These are phyloP conservation scores for Limnothrissa miodon DNA, from an alignment of 2,113 vertebrate species.

Conservation along the genomic window DNA sequence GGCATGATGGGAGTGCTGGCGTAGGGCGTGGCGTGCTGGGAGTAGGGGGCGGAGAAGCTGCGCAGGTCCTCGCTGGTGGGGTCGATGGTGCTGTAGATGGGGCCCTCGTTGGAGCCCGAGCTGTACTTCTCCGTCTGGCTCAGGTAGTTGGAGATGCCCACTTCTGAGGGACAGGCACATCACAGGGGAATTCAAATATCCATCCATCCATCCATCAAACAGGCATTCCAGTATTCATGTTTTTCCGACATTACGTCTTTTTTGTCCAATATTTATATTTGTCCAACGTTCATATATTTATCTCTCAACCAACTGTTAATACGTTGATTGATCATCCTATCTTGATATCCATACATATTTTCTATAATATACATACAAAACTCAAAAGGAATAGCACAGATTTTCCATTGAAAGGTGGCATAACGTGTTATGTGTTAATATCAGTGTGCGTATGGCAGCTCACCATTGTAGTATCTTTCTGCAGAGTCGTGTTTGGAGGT, in stretches of 20 bases:
- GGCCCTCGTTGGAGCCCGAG: conserved; percentile 76
- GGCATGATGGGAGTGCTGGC: conserved; percentile 76
- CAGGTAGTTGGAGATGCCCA: conserved; percentile 90
- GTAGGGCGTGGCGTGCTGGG: conserved; percentile 74
- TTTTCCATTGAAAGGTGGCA: too few relatives aligned
- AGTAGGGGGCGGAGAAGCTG: conserved; percentile 79
- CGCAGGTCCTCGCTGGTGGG: conserved; percentile 81
- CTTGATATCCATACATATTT: neutral
- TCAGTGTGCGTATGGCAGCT: conserved; percentile 32
- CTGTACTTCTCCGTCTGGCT: conserved; percentile 87
- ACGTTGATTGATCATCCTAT: neutral
- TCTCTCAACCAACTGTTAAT: neutral
- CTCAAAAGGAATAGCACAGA: neutral
- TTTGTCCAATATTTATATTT: too few relatives aligned
- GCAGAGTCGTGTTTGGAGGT: conserved; percentile 72
- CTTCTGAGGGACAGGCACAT: conserved; percentile 66
- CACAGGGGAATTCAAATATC: neutral
- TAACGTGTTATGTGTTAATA: too few relatives aligned
- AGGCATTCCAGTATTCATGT: neutral
- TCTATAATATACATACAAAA: neutral
- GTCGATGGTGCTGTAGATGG: conserved; percentile 93
- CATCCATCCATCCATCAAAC: neutral
- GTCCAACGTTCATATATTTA: neutral
- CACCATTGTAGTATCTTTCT: conserved; percentile 94
- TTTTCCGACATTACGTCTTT: too few relatives aligned